These are phyloP conservation scores for Eristalinus aeneus DNA, from an alignment of 2,888 invertebrate genomes.

Conservation along the genomic window DNA sequence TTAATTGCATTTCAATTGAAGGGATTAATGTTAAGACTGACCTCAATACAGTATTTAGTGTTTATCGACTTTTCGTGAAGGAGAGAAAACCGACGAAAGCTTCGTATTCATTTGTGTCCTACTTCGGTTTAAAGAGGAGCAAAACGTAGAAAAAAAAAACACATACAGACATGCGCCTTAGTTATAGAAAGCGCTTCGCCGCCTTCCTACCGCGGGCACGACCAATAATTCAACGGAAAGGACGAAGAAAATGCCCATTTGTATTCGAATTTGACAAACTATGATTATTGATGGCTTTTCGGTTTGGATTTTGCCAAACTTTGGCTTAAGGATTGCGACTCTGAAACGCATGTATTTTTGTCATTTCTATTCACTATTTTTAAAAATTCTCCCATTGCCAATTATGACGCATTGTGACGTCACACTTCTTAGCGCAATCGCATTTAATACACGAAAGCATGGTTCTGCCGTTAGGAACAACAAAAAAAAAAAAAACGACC, in stretches of 20 bases:
- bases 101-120: slow-evolving; percentile 44
- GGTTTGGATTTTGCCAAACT: slow-evolving; percentile 11
- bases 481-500: slow-evolving; percentile 2
- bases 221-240: slow-evolving; percentile 1
- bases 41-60: neutral
- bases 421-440: slow-evolving; percentile 65
- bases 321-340: neutral
- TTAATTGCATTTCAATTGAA: neutral
- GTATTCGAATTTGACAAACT: slow-evolving; percentile 7
- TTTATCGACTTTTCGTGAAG: slow-evolving; percentile 12
- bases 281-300: neutral
- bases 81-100: slow-evolving; percentile 24
- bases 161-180: slow-evolving; percentile 38
- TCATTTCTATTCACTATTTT: slow-evolving; percentile 50
- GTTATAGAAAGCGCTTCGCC: neutral
- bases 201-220: neutral
- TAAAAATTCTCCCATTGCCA: slow-evolving; percentile 40
- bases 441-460: slow-evolving; percentile 43
- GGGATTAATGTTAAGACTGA: neutral
- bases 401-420: slow-evolving; percentile 71
- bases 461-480: neutral
- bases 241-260: slow-evolving; percentile 5
- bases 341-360: slow-evolving; percentile 10
- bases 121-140: slow-evolving; percentile 18
- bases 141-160: neutral